Base-by-base conservation (phyloP, 2,888 invertebrate species). In the Ellobium chinense region DNA sequence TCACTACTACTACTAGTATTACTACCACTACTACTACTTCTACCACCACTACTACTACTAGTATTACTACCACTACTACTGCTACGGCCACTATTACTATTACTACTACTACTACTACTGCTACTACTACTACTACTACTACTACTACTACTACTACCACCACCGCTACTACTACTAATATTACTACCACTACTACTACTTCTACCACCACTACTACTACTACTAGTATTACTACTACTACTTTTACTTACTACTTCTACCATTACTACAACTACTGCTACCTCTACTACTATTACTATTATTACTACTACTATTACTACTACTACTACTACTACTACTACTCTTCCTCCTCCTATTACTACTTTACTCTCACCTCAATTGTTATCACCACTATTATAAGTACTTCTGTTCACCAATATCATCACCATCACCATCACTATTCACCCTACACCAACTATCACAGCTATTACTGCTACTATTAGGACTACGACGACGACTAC, bases 121-220 rank as follows among this genome's bases (percentile, higher is more conserved):
- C 60, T 69, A 29, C 60, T 58, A 27, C 63, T 75, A 39, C 74
- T 63, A 63, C 74, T 75, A 27, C 74, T 75, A 2, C 74, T 75
- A 63, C 63, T 74, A 21, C 63, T 75, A 18, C 37, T n/a, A 34
- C 69, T 69, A 31, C 69, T 69, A 14, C 69, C 37, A 14, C 69
- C 37, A 31, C 69, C 37, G 18, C 69, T 69, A 14, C 69, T 69
- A 31, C 69, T 69, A 31, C 69, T 69, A 14, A 36, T 69, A 31
- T 39, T 69, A 31, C 69, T 69, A 14, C 69, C 37, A 31, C 69
- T 69, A 31, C 69, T 69, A 31, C 69, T 69, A 14, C 69, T 69
- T 37, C 69, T 65, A 37, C 69, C 27, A 18, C 69, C 27, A 18
- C 69, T 39, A 37, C 69, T 37, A 37, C 36, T 69, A 18, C 69